Evolutionary conservation across 2,797 vertebrate genomes (phyloP), one percentile per base, ranked within the genome.

Genomic region (Protonibea diacanthus): DNA sequence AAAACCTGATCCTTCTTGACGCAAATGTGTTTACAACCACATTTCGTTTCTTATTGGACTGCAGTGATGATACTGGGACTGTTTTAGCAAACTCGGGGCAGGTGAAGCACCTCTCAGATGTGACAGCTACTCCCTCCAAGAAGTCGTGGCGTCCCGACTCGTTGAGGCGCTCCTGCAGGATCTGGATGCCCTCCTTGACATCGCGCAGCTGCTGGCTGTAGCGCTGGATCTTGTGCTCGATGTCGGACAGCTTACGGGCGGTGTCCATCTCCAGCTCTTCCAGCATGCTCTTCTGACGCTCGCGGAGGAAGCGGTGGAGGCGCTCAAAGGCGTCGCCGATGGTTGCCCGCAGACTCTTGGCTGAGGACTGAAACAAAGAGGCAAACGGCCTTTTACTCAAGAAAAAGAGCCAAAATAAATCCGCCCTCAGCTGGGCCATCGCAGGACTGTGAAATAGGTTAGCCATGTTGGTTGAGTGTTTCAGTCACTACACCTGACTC

Each of bases 251-350:
- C 0, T 97, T 97, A 65, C 97, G 96, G 0, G 96, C 97, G 0
- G 97, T 99, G 86, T 99, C 98, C 0, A 96, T 95, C 95, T 99
- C 98, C 92, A 99, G 95, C 91, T 99, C 98, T 82, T 99, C 98
- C 94, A 99, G 92, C 97, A 99, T 99, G 81, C 96, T 96, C 93
- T 99, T 99, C 93, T 99, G 98, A 27, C 98, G 95, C 89, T 99
- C 98, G 0, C 97, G 96, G 70, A 99, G 94, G 86, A 99, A 96
- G 27, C 97, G 96, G 90, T 99, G 98, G 66, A 99, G 95, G 17
- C 97, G 94, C 88, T 99, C 97, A 0, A 99, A 99, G 0, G 97
- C 97, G 14, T 99, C 98, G 0, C 96, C 96, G 0, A 99, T 99
- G 3, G 97, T 99, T 10, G 95, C 96, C 1, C 97, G 96, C 75